Conservation (phyloP, 2,888 invertebrate genomes). For the Caenorhabditis sp. region DNA sequence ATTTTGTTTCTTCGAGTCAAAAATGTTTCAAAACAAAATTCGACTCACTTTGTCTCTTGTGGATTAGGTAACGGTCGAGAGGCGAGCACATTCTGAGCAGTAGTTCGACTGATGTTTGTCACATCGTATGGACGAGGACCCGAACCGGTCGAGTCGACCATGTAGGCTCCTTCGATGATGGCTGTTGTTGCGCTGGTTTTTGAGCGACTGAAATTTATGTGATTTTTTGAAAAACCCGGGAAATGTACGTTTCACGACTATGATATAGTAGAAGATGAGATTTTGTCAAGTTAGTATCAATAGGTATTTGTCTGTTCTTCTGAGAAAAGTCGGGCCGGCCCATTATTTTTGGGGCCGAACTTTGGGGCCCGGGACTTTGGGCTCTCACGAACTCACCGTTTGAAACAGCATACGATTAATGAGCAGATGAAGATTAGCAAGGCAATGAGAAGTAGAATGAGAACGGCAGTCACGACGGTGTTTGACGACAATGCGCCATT, state of each 20-base stretch:
- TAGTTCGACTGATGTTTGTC: constrained; percentile 59
- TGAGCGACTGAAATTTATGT: constrained; percentile 11
- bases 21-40: neutral
- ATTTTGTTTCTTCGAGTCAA: no score
- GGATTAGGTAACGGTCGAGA: constrained; percentile 60
- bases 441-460: constrained; percentile 15
- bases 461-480: constrained; percentile 14
- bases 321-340: no score
- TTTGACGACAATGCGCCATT: constrained; percentile 7
- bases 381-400: constrained; percentile 20
- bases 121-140: constrained; percentile 70
- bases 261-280: no score
- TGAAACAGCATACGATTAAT: constrained; percentile 23
- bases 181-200: neutral
- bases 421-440: constrained; percentile 37
- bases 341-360: no score
- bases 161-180: constrained; percentile 51
- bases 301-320: no score
- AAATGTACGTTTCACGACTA: no score
- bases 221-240: no score
- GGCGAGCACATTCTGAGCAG: constrained; percentile 63
- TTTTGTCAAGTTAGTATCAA: no score
- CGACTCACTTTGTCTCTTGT: constrained; percentile 35
- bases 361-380: no score
- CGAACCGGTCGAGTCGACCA: constrained; percentile 59